Base-by-base conservation (phyloP, 2,797 vertebrate genomes). In the Muraenolepis orangiensis region DNA sequence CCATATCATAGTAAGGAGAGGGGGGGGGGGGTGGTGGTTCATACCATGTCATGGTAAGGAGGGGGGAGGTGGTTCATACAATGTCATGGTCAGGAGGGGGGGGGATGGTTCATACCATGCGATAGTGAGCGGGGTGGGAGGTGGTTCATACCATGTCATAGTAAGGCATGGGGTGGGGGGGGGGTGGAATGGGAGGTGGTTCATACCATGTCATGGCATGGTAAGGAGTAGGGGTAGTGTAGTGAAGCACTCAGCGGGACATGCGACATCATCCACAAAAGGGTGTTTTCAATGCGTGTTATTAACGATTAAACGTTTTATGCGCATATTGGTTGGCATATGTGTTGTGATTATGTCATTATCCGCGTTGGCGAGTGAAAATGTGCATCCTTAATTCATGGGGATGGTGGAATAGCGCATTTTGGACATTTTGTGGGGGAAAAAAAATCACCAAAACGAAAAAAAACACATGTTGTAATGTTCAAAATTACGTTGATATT, bases 231-330 rank as follows among this genome's bases (percentile, higher is more conserved):
- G 12, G n/a, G 12, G 10, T 7, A 68, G 72, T 74, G 71, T 3
- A 81, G 77, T 72, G 78, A 82, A 85, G 82, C 84, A 86, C 67
- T 81, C 70, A 85, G 82, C 90, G 85, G 86, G 85, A 93, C 94
- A 93, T 93, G 94, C 93, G 91, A 71, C 88, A 84, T 88, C 86
- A 81, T 87, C 87, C 80, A 8, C 18, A 13, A n/a, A 1, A 16
- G 51, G 20, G n/a, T 1, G 51, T 18, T 57, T n/a, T n/a, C n/a
- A n/a, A 42, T 14, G 40, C 40, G 40, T 13, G 40, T 16, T n/a
- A n/a, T n/a, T n/a, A 4, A n/a, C 7, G 46, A 57, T 7, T 57
- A 4, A 1, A n/a, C 7, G 18, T 57, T 57, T 57, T n/a, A n/a
- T n/a, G 18, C 16, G 13, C n/a, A 6, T 57, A 0, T 0, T 23